These are phyloP conservation scores for Gymnodraco acuticeps DNA, from an alignment of 2,797 vertebrate genomes.

Conservation along the genomic window DNA sequence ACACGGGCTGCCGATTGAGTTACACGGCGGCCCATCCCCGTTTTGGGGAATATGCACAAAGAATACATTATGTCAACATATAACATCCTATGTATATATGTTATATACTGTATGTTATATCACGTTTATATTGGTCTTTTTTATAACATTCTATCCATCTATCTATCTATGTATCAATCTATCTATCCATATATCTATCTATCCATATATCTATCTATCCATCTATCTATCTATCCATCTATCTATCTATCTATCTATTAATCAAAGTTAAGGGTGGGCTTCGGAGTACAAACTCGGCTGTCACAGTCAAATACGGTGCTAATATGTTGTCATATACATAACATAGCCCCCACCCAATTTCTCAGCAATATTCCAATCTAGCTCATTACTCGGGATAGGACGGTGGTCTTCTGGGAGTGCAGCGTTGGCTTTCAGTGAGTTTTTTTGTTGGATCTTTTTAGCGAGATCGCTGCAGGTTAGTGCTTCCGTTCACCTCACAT, in stretches of 20 bases:
- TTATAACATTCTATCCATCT: no score
- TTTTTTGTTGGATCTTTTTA: constrained; percentile 80
- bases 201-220: no score
- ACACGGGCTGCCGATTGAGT: no score
- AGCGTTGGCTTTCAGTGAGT: constrained; percentile 71
- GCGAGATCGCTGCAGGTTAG: constrained; percentile 73
- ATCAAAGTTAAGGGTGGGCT: constrained; percentile 54
- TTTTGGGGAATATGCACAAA: constrained; percentile 38
- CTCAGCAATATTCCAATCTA: constrained; percentile 64
- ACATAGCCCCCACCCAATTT: constrained; percentile 9
- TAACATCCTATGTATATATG: no score
- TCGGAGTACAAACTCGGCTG: constrained; percentile 59
- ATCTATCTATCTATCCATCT: no score
- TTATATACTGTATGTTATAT: no score
- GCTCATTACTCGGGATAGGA: constrained; percentile 70
- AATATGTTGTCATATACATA: constrained; percentile 70
- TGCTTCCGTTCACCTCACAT: constrained; percentile 72
- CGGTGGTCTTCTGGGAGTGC: constrained; percentile 64
- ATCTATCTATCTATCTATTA: no score
- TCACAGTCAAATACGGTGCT: constrained; percentile 66
- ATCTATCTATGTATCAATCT: no score
- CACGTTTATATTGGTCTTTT: no score
- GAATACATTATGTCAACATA: constrained; percentile 36
- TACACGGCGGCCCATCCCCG: constrained; percentile 19
- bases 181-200: no score